phyloP scores from a whole-genome alignment of 2,888 invertebrate species.

The Minunthozetes semirufus region DNA sequence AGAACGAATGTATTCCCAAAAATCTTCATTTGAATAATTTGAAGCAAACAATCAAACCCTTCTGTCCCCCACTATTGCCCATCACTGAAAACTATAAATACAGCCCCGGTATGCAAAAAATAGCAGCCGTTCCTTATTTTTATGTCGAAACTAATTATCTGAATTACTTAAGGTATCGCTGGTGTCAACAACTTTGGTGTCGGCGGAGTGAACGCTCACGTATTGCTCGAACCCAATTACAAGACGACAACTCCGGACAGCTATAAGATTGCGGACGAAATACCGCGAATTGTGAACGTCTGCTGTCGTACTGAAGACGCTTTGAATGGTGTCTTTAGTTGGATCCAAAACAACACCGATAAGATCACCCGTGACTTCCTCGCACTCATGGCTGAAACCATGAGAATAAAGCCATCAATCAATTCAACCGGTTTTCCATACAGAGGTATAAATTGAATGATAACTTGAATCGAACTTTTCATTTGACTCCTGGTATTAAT shows the following conservation, averaged over 20 bases:
- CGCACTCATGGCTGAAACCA: constrained; percentile 20
- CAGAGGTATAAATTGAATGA: neutral
- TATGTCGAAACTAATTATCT: neutral
- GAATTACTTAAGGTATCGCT: constrained; percentile 28
- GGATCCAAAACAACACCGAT: constrained; percentile 29
- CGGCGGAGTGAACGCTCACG: constrained; percentile 35
- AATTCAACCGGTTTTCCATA: constrained; percentile 29
- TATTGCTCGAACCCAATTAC: constrained; percentile 29
- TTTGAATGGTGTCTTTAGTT: constrained; percentile 21
- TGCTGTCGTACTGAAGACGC: constrained; percentile 36
- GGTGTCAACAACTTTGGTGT: constrained; percentile 34
- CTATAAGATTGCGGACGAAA: constrained; percentile 20
- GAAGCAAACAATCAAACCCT: constrained; percentile 51
- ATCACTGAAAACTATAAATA: constrained; percentile 21
- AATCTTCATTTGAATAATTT: constrained; percentile 53
- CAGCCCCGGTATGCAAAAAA: constrained; percentile 14
- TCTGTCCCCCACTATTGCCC: constrained; percentile 12
- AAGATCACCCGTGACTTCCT: constrained; percentile 33
- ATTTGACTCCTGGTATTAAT: no score
- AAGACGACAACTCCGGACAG: neutral
- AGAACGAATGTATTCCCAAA: constrained; percentile 50
- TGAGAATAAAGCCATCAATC: constrained; percentile 1
- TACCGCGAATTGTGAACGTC: constrained; percentile 28
- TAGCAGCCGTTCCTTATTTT: no score
- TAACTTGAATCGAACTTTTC: neutral